Evolutionary conservation across 2,113 vertebrate species (phyloP).

Genomic region (Catharus bicknelli): DNA sequence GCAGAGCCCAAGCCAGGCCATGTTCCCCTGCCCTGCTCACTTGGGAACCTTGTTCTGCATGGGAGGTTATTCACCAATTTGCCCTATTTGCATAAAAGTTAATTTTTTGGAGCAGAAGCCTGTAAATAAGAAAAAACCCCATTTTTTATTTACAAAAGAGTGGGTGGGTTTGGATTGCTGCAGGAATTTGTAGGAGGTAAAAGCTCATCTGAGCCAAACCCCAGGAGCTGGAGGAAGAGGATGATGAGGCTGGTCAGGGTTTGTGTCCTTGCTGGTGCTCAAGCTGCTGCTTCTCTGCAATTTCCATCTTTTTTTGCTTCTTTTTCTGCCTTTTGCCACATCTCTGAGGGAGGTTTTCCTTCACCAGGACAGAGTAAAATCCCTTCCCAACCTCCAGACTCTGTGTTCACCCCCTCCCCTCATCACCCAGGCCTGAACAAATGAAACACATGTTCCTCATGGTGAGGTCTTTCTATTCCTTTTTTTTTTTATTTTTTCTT

Average conservation of each 20-base stretch:
- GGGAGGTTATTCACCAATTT: not conserved
- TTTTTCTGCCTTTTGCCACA: not conserved
- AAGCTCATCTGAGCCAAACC: not conserved
- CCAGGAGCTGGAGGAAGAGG: not conserved
- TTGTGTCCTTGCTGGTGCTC: not conserved
- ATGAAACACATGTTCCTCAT: constrained; percentile 39
- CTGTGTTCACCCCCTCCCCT: not conserved
- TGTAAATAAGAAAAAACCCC: too few species aligned
- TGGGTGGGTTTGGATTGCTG: not conserved
- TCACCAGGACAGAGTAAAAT: not conserved
- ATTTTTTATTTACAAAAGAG: not conserved
- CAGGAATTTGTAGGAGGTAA: not conserved
- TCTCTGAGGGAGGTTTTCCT: not conserved
- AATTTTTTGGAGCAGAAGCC: not conserved
- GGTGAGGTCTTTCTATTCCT: not conserved
- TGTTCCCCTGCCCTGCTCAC: not conserved
- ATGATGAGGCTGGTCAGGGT: not conserved
- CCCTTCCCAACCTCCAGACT: not conserved
- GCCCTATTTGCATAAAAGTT: not conserved
- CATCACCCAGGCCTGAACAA: not conserved
- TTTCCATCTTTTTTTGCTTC: rapidly evolving
- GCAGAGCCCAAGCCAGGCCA: not conserved
- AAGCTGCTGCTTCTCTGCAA: not conserved
- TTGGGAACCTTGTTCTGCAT: not conserved
- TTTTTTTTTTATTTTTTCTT: not conserved